These are phyloP conservation scores for Synanthedon andrenaeformis DNA, from an alignment of 2,888 invertebrate species.

Conservation along the genomic window DNA sequence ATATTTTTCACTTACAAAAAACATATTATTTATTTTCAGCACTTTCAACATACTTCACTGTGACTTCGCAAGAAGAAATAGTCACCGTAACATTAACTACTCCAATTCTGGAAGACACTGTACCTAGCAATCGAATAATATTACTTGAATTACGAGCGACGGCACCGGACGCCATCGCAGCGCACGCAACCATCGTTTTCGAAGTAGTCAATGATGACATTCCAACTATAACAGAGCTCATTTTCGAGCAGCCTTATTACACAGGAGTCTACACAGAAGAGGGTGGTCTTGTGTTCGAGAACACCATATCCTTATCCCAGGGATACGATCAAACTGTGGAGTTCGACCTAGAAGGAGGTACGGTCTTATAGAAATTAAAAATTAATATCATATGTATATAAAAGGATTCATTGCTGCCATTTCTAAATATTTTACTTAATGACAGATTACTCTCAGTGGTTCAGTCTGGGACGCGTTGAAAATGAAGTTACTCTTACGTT, in stretches of 20 bases:
- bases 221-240: slow-evolving; percentile 2
- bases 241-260: slow-evolving; percentile 17
- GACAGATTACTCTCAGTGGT: not conserved
- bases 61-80: slow-evolving; percentile 5
- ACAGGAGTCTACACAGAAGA: slow-evolving; percentile 12
- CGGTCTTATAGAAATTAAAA: not conserved
- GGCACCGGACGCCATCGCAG: slow-evolving; percentile 14
- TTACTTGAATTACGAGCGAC: slow-evolving; percentile 21
- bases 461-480: too few species aligned
- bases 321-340: slow-evolving; percentile 1
- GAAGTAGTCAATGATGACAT: slow-evolving; percentile 9
- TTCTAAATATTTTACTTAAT: not conserved
- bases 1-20: not conserved
- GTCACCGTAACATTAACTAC: slow-evolving; percentile 11
- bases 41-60: slow-evolving; percentile 14
- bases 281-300: not conserved
- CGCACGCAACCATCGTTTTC: slow-evolving; percentile 18
- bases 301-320: not conserved
- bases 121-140: slow-evolving; percentile 17
- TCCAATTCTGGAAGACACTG: slow-evolving; percentile 12
- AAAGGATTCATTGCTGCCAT: too few species aligned
- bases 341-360: slow-evolving; percentile 3
- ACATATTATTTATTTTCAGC: slow-evolving; percentile 11
- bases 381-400: not conserved
- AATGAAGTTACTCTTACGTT: too few species aligned